Evolutionary conservation across 2,797 vertebrate species (phyloP), one percentile per base, ranked within the genome.

Genomic region (Enteromius paludinosus): DNA sequence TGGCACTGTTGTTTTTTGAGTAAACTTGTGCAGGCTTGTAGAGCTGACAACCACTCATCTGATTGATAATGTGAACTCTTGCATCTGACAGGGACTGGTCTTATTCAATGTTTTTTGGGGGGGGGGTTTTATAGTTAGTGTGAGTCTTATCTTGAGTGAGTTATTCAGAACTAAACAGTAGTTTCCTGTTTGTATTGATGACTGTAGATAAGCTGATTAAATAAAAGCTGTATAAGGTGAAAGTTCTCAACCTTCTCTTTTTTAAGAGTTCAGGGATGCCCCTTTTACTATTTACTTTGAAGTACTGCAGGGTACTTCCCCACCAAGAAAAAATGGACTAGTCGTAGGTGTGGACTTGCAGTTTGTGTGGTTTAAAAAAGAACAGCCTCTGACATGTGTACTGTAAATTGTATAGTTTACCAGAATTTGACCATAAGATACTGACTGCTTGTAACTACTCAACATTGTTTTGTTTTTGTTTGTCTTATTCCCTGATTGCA

Each of bases 181-280:
- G 49, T 43, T 79, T 79, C 78, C 78, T 79, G 78, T 79, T 79
- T 69, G 78, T 79, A 70, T 41, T 28, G 35, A 70, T 59, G 49
- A 52, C 49, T 28, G 5, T 56, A 28, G 78, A 69, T 69, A n/a
- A 56, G 23, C n/a, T 28, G 23, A 69, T 79, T 11, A 70, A 79
- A 59, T 59, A 70, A 79, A 70, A 23, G 7, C 72, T 41, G 54
- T 14, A 15, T 9, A 61, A 43, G 15, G 25, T 28, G 17, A 45
- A 54, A 70, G 35, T 28, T 69, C 5, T 69, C 49, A 28, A 25
- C 33, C 65, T 38, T 69, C 8, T 43, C 23, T 78, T 73, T 52
- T 70, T 38, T 43, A 18, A n/a, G 10, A 12, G 64, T 23, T 68
- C n/a, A 69, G 33, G n/a, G 35, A 79, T 69, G 49, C 49, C 78